phyloP scores from a whole-genome alignment of 2,797 vertebrate genomes.

The Enteromius trimaculatus region DNA sequence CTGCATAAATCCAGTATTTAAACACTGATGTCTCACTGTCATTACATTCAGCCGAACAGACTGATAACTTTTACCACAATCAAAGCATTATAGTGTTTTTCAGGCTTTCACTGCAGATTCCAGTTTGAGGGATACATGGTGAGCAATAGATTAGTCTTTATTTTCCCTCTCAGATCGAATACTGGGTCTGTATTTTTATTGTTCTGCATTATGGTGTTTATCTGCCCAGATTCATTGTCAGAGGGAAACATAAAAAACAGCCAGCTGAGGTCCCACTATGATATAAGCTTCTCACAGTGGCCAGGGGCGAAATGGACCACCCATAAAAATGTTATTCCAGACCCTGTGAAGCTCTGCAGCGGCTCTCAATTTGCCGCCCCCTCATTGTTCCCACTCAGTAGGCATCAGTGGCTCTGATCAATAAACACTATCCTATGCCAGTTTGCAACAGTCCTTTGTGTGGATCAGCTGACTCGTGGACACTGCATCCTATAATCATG shows the following conservation, averaged over 20 bases:
- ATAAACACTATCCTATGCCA: conserved; percentile 35
- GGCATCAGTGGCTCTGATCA: conserved; percentile 45
- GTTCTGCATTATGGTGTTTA: background rate
- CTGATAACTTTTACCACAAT: conserved; percentile 23
- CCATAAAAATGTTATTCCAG: conserved; percentile 12
- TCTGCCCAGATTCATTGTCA: background rate
- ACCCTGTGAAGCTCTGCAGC: conserved; percentile 5
- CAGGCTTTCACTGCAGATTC: conserved; percentile 6
- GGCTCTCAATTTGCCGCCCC: background rate
- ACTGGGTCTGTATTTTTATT: background rate
- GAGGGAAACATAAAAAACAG: background rate
- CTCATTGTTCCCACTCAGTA: conserved; percentile 38
- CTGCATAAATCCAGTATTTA: background rate
- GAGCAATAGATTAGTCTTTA: conserved; percentile 6
- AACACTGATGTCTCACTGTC: background rate
- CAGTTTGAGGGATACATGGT: background rate
- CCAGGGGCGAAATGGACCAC: background rate
- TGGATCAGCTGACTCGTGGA: conserved; percentile 10
- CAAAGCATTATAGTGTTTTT: conserved; percentile 6
- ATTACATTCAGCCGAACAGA: background rate
- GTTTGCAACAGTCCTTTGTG: conserved; percentile 23
- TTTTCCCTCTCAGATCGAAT: background rate
- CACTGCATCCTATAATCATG: conserved; percentile 40
- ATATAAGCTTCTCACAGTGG: background rate
- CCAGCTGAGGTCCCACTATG: background rate